Evolutionary conservation across 2,888 invertebrate species (phyloP).

Genomic region (Deroplatys truncata): DNA sequence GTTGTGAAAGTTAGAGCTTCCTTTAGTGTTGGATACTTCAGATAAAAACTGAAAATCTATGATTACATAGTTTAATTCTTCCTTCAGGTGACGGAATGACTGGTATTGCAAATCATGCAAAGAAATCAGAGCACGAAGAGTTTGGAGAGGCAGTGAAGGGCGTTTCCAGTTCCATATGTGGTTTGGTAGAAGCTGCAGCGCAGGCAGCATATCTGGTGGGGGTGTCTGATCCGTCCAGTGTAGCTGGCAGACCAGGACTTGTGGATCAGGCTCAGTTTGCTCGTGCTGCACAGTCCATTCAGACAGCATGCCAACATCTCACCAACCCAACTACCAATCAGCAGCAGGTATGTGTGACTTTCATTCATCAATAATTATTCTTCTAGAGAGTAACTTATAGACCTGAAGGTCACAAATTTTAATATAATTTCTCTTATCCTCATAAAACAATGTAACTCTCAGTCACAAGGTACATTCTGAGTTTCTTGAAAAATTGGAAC

Average conservation of each 20-base stretch:
- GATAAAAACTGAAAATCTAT: not conserved
- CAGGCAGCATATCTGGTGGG: slow-evolving; percentile 95
- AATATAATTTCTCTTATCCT: no score
- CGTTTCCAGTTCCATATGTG: slow-evolving; percentile 85
- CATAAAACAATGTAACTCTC: no score
- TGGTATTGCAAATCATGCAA: slow-evolving; percentile 89
- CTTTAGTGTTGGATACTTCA: no score
- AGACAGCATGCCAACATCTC: slow-evolving; percentile 78
- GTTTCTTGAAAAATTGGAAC: no score
- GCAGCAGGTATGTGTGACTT: slow-evolving; percentile 52
- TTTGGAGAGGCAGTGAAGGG: slow-evolving; percentile 79
- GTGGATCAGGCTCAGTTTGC: slow-evolving; percentile 86
- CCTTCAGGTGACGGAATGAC: slow-evolving; percentile 80
- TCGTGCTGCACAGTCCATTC: slow-evolving; percentile 85
- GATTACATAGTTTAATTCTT: not conserved
- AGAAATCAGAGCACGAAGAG: slow-evolving; percentile 77
- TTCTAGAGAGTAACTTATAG: no score
- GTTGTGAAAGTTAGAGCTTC: no score
- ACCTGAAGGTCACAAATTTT: no score
- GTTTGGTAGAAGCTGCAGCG: slow-evolving; percentile 87
- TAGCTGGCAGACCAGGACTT: slow-evolving; percentile 81
- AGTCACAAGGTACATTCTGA: no score
- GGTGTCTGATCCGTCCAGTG: slow-evolving; percentile 84
- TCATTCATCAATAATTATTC: no score
- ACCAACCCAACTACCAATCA: slow-evolving; percentile 68